Evolutionary conservation across 2,888 invertebrate species (phyloP), one percentile per base, ranked within the genome.

Genomic region (Dryocosmus kuriphilus): DNA sequence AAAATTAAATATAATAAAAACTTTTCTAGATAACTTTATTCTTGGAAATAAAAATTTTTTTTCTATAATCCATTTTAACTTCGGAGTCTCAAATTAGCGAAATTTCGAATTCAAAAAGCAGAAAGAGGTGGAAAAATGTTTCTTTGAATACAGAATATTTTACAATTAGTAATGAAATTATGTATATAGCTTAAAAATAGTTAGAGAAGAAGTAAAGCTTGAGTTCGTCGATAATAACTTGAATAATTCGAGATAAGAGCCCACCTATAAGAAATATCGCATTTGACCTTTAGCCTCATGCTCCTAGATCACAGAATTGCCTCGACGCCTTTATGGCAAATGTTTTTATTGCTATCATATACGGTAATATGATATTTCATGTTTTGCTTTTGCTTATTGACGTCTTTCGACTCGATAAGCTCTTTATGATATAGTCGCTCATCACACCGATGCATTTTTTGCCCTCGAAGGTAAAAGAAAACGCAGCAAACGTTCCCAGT

Each of bases 241-340:
- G 65, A 65, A 38, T 65, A 38, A 65, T 65, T 65, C 11, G 35
- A 24, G 65, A 65, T 41, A 65, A 65, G 32, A 71, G 67, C 41
- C 27, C 41, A 51, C 41, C 30, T 41, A 71, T 71, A 71, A 71
- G 67, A 71, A 71, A 71, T 71, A 71, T 71, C 67, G 19, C 27
- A 16, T 51, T 16, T 71, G 51, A 46, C 67, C 67, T 30, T 71
- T 71, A 71, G 30, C 67, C 46, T 71, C 41, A 11, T 27, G 46
- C 67, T 71, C 67, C 67, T 71, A 71, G 67, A 71, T 71, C 67
- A 51, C 67, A n/a, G 46, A 71, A 71, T 71, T 71, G 67, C 41
- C 46, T 71, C 46, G 67, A 71, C 41, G 41, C 24, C 41, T 67
- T 41, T 24, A 19, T 71, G 30, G 46, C 30, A 46, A 51, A 30